Conservation (phyloP, 2,113 vertebrate species). For the Proteles cristata region DNA sequence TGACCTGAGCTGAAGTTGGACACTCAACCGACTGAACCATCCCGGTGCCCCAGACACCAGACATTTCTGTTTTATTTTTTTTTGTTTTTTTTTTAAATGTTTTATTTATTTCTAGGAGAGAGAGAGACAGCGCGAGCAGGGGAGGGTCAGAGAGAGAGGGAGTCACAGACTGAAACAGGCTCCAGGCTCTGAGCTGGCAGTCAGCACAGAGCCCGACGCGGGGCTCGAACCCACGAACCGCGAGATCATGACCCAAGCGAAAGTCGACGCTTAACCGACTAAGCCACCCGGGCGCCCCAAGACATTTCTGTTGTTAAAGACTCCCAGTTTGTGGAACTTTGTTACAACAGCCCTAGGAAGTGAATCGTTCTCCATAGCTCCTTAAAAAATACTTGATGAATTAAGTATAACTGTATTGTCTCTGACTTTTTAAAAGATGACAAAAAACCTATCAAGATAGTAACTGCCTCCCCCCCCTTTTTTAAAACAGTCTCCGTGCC, state of each 20-base stretch:
- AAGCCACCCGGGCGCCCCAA: not conserved
- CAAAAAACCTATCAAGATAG: not conserved
- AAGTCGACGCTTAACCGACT: not conserved
- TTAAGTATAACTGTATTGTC: not conserved
- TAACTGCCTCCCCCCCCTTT: not conserved
- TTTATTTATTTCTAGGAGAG: no score
- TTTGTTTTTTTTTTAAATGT: no score
- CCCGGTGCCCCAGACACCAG: not conserved
- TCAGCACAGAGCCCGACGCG: not conserved
- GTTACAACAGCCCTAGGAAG: not conserved
- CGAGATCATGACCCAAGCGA: not conserved
- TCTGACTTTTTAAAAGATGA: not conserved
- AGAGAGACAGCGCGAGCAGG: no score
- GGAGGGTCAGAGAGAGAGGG: no score
- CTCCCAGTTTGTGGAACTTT: not conserved
- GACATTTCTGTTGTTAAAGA: not conserved
- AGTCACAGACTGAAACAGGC: not conserved
- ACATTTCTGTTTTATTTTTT: not conserved
- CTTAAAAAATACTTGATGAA: constrained; percentile 1
- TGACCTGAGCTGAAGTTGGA: not conserved
- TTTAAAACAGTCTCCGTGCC: not conserved
- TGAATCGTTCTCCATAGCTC: not conserved
- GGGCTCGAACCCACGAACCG: not conserved
- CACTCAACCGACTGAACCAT: not conserved
- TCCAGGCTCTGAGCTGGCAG: no score